Percentiles rank a stretch among this genome's conserved stretches.
Conservation (phyloP, 2,113 vertebrate species). For the Tauraco erythrolophus region DNA sequence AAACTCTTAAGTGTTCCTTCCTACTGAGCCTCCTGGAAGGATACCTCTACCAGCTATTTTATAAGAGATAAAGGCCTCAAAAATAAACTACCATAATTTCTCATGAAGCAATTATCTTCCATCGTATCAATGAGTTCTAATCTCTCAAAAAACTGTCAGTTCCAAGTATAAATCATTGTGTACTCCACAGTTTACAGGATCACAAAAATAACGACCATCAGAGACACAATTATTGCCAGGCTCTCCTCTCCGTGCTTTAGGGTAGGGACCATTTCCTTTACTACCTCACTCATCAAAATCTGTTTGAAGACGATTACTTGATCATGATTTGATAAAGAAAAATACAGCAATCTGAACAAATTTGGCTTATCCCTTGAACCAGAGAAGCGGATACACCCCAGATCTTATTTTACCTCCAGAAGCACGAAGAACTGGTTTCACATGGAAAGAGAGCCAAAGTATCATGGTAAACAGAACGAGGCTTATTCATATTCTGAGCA, state of each 20-base stretch:
- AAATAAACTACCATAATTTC: not conserved
- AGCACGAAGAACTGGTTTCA: constrained; percentile 40
- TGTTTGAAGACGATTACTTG: not conserved
- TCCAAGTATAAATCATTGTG: not conserved
- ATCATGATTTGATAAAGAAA: not conserved
- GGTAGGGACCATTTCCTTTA: not conserved
- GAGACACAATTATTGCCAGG: not conserved
- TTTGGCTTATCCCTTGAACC: not conserved
- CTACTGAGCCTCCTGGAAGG: not conserved
- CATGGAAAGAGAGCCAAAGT: constrained; percentile 34
- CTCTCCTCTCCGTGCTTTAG: not conserved
- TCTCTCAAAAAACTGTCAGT: not conserved
- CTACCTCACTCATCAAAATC: not conserved
- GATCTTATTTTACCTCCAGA: not conserved
- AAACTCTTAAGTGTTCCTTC: not conserved
- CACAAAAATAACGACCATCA: not conserved
- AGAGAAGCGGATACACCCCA: not conserved
- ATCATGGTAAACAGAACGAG: not conserved
- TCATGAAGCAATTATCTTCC: not conserved
- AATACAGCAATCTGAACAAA: not conserved
- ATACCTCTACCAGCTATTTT: not conserved
- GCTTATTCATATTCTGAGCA: not conserved
- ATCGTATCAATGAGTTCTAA: not conserved
- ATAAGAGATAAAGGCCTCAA: not conserved
- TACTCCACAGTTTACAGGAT: not conserved